phyloP scores from a whole-genome alignment of 2,888 invertebrate genomes.

The Caprella mutica region DNA sequence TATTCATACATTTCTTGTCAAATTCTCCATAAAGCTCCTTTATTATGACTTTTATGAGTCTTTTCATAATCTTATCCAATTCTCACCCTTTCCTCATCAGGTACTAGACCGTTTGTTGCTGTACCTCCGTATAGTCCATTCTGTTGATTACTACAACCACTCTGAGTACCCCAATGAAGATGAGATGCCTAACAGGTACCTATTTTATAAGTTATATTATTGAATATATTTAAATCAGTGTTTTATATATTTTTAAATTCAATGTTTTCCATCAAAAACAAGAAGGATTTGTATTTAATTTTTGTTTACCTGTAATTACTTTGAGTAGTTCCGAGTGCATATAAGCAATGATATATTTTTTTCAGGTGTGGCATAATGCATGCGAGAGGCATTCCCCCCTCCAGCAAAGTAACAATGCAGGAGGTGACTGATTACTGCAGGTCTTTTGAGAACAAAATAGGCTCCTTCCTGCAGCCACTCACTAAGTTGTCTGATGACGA shows the following conservation, averaged over 20 bases:
- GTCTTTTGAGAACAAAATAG: slow-evolving; percentile 81
- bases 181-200: slow-evolving; percentile 93
- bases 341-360: too few relatives aligned
- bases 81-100: slow-evolving; percentile 37
- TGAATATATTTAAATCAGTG: too few relatives aligned
- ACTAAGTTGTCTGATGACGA: slow-evolving; percentile 59
- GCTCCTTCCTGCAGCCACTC: slow-evolving; percentile 70
- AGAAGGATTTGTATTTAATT: too few relatives aligned
- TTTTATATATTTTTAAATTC: too few relatives aligned
- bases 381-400: slow-evolving; percentile 77
- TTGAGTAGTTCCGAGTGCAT: too few relatives aligned
- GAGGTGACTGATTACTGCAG: slow-evolving; percentile 64
- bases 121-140: slow-evolving; percentile 92
- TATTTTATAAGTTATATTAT: too few relatives aligned
- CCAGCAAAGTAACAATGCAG: slow-evolving; percentile 61
- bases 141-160: slow-evolving; percentile 97
- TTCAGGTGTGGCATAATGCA: slow-evolving; percentile 84
- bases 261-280: too few relatives aligned
- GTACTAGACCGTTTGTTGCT: slow-evolving; percentile 67
- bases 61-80: too few relatives aligned
- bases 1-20: too few relatives aligned
- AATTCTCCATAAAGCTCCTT: too few relatives aligned
- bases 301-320: too few relatives aligned
- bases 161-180: slow-evolving; percentile 99
- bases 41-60: too few relatives aligned